These are phyloP conservation scores for Clarias magur DNA, from an alignment of 2,113 vertebrate genomes.

Conservation along the genomic window DNA sequence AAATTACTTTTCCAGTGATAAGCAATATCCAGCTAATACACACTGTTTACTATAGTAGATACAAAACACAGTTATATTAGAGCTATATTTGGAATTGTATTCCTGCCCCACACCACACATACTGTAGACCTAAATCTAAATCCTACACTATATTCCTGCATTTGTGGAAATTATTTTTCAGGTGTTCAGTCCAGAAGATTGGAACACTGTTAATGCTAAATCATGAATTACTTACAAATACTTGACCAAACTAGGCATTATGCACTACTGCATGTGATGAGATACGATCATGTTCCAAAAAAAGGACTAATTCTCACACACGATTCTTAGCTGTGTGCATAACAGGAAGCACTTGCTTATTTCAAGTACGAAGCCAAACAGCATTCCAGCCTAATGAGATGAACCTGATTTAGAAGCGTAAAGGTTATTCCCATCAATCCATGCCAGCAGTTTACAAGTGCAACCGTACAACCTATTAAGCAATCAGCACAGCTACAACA, in stretches of 20 bases:
- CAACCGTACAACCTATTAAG: conserved; percentile 47
- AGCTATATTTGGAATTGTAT: conserved; percentile 12
- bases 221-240: background rate
- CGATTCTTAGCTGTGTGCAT: background rate
- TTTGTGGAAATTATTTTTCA: background rate
- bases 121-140: background rate
- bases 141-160: background rate
- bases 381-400: conserved; percentile 45
- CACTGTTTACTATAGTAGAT: conserved; percentile 1
- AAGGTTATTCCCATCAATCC: conserved; percentile 56
- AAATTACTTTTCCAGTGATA: background rate
- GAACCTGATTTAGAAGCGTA: conserved; percentile 53
- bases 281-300: background rate
- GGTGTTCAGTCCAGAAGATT: background rate
- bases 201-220: background rate
- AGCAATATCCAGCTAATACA: background rate
- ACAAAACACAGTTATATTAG: conserved; percentile 4
- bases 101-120: background rate
- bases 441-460: conserved; percentile 44
- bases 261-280: background rate
- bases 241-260: conserved; percentile 1
- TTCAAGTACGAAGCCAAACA: conserved; percentile 39
- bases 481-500: conserved; percentile 47
- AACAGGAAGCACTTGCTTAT: conserved; percentile 16
- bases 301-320: background rate